Conservation (phyloP, 2,888 invertebrate species). For the Dynastes grantii region DNA sequence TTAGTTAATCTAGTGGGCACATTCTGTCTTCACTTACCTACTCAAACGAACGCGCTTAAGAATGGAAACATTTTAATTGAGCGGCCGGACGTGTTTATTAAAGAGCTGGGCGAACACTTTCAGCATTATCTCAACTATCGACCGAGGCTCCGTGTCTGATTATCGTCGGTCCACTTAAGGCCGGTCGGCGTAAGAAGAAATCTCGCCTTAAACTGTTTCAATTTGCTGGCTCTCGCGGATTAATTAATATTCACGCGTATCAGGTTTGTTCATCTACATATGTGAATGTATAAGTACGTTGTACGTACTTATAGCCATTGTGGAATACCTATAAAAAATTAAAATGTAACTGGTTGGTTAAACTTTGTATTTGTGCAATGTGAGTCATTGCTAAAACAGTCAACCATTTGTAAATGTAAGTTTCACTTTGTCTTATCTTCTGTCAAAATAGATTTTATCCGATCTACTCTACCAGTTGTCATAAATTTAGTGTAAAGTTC, state of each 20-base stretch:
- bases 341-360: too few relatives aligned
- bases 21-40: conserved; percentile 13
- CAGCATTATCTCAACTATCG: conserved; percentile 33
- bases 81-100: conserved; percentile 31
- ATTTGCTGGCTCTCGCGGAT: conserved; percentile 20
- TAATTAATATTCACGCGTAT: conserved; percentile 14
- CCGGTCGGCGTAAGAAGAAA: conserved; percentile 2
- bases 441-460: too few relatives aligned
- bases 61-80: conserved; percentile 39
- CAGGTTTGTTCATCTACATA: neutral
- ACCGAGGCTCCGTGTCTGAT: neutral
- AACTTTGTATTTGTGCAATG: too few relatives aligned
- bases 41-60: conserved; percentile 12
- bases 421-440: too few relatives aligned
- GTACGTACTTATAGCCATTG: neutral
- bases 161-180: conserved; percentile 32
- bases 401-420: too few relatives aligned
- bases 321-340: neutral
- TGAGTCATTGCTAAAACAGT: too few relatives aligned
- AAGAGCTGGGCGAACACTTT: conserved; percentile 32
- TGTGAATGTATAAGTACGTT: neutral
- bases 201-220: conserved; percentile 22
- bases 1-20: neutral
- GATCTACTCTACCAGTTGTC: too few relatives aligned
- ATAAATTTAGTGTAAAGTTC: too few relatives aligned